Conservation (phyloP, 2,797 vertebrate genomes). For the Sebastes diploproa region DNA sequence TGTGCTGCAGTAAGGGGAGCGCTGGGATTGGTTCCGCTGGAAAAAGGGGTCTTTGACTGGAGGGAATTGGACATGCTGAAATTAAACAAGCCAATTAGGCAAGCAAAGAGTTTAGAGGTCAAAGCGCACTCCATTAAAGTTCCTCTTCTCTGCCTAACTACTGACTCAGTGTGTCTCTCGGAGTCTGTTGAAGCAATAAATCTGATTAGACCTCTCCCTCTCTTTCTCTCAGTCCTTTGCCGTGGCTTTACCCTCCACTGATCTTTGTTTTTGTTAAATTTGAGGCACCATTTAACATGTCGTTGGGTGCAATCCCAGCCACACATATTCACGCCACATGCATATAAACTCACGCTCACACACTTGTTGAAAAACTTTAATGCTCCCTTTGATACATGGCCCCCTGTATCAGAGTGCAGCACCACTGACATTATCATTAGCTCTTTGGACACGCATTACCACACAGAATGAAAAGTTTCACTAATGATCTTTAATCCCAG, state of each 20-base stretch:
- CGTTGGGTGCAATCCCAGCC: slow-evolving; percentile 11
- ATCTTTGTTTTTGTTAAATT: slow-evolving; percentile 64
- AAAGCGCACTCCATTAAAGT: slow-evolving; percentile 68
- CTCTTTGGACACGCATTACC: slow-evolving; percentile 2
- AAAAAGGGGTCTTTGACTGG: slow-evolving; percentile 56
- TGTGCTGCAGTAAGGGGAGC: slow-evolving; percentile 5
- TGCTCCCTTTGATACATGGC: background rate
- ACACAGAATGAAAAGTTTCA: slow-evolving; percentile 9
- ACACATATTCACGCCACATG: background rate
- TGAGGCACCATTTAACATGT: slow-evolving; percentile 59
- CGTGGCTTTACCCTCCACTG: slow-evolving; percentile 52
- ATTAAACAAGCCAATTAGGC: slow-evolving; percentile 80
- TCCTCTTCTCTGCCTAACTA: slow-evolving; percentile 57
- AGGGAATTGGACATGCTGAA: slow-evolving; percentile 71
- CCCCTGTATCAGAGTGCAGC: background rate
- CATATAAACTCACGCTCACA: background rate
- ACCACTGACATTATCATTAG: slow-evolving; percentile 14
- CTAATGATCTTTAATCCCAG: slow-evolving; percentile 1
- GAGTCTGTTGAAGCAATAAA: slow-evolving; percentile 74
- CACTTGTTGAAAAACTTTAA: background rate
- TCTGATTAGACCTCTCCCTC: slow-evolving; percentile 70
- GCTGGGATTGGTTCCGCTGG: slow-evolving; percentile 47
- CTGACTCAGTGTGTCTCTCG: slow-evolving; percentile 50
- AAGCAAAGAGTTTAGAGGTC: slow-evolving; percentile 74
- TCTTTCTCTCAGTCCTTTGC: slow-evolving; percentile 29